Evolutionary conservation across 1,140 invertebrate species (phyloP), one percentile per base, ranked within the genome.

Genomic region (Drosophila subobscura): DNA sequence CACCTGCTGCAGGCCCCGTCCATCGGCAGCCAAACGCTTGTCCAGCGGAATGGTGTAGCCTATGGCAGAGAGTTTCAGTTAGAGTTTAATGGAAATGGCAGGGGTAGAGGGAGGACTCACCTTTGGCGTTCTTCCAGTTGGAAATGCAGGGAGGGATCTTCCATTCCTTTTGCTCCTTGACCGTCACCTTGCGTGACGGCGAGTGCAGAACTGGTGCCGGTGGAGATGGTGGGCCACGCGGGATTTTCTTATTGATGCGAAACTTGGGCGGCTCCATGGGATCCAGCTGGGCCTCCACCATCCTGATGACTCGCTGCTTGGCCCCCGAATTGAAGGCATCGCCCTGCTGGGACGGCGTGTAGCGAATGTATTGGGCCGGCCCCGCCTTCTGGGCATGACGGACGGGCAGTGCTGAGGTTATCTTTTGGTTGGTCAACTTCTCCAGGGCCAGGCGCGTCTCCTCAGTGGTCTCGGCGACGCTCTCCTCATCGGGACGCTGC

Each of bases 41-140:
- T 99, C 99, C 64, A 99, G 92, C 0, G 99, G 99, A 89, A 99
- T 99, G 0, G 99, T 99, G 92, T 99, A 99, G 66, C 83, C 81
- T 83, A 12, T 22, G 6, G n/a, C 3, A 6, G 29, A 3, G 22
- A 4, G 1, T 10, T 10, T 65, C 14, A 23, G 29, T 29, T 12
- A n/a, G 25, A 44, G 12, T 8, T 2, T 7, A 7, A 5, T 8
- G 14, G 4, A 29, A n/a, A 42, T 40, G 10, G 2, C 16, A 10
- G 27, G 14, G 5, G 0, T 27, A 8, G 0, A 23, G 14, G 10
- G 40, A 22, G 3, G 25, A 41, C 44, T 47, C 5, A 83, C 79
- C 97, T 94, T 98, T 99, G 2, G 98, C 97, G 91, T 99, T 99
- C 92, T 99, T 99, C 99, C 99, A 99, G 90, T 99, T 99, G 10